Conservation (phyloP, 2,888 invertebrate genomes). For the Thymelicus sylvestris region DNA sequence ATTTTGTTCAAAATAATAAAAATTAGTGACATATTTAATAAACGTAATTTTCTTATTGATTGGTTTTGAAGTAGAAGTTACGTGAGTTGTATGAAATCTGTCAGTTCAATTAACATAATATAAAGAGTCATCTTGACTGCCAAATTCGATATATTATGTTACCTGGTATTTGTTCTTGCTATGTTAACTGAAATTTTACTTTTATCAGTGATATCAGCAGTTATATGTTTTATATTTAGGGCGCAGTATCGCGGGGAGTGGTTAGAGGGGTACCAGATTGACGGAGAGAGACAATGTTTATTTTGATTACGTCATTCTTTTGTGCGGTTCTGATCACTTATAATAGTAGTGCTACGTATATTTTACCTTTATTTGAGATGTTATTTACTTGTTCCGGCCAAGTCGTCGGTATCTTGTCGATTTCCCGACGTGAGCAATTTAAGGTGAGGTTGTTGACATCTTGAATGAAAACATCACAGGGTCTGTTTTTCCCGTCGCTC, state of each 20-base stretch:
- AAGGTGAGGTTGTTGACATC: constrained; percentile 67
- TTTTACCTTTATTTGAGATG: constrained; percentile 67
- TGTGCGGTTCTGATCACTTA: constrained; percentile 14
- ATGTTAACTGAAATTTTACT: not conserved
- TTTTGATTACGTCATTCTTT: constrained; percentile 32
- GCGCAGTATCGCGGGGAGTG: constrained; percentile 9
- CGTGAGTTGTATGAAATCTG: not conserved
- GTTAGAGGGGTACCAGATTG: constrained; percentile 18
- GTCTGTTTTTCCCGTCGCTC: constrained; percentile 52
- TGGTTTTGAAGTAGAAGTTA: too few species aligned
- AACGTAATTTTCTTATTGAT: too few species aligned
- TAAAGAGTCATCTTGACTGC: too few species aligned
- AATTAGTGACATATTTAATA: too few species aligned
- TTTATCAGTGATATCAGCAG: constrained; percentile 13
- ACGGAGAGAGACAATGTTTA: constrained; percentile 21
- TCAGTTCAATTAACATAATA: not conserved
- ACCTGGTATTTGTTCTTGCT: too few species aligned
- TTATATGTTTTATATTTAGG: constrained; percentile 13
- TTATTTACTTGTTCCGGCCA: constrained; percentile 69
- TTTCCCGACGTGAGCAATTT: constrained; percentile 73
- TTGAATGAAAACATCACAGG: constrained; percentile 67
- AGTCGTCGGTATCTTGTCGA: constrained; percentile 59
- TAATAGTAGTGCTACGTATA: constrained; percentile 38
- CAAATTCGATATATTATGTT: too few species aligned
- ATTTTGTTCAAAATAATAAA: too few species aligned